These are phyloP conservation scores for Menura novaehollandiae DNA, from an alignment of 2,113 vertebrate genomes.

Conservation along the genomic window DNA sequence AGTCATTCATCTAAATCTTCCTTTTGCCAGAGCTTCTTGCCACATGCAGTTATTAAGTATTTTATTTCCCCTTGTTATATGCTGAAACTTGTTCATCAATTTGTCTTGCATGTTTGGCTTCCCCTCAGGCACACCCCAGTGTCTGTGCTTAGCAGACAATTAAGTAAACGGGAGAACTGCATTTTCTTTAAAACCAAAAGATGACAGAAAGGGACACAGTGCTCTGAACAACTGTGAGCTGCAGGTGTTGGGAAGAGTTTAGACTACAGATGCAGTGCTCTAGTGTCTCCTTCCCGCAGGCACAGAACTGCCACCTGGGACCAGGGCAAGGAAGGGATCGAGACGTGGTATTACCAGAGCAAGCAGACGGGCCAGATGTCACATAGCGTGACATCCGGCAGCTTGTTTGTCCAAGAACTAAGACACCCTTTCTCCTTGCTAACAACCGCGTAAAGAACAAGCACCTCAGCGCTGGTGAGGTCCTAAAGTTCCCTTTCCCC, in stretches of 20 bases:
- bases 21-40: background rate
- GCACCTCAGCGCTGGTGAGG: background rate
- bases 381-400: background rate
- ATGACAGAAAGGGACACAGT: background rate
- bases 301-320: background rate
- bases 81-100: background rate
- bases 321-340: background rate
- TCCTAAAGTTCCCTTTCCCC: background rate
- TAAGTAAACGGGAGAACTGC: background rate
- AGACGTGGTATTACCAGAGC: background rate
- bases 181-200: background rate
- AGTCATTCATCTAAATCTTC: constrained; percentile 26
- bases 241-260: background rate
- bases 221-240: background rate
- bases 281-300: background rate
- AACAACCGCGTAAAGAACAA: background rate
- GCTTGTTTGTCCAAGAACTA: background rate
- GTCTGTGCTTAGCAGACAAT: background rate
- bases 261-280: background rate
- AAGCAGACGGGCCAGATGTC: background rate
- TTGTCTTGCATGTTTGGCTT: background rate
- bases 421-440: background rate
- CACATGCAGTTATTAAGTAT: background rate
- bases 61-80: background rate
- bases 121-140: background rate